These are phyloP conservation scores for Jordanella pulchra DNA, from an alignment of 2,797 vertebrate genomes.

Conservation along the genomic window DNA sequence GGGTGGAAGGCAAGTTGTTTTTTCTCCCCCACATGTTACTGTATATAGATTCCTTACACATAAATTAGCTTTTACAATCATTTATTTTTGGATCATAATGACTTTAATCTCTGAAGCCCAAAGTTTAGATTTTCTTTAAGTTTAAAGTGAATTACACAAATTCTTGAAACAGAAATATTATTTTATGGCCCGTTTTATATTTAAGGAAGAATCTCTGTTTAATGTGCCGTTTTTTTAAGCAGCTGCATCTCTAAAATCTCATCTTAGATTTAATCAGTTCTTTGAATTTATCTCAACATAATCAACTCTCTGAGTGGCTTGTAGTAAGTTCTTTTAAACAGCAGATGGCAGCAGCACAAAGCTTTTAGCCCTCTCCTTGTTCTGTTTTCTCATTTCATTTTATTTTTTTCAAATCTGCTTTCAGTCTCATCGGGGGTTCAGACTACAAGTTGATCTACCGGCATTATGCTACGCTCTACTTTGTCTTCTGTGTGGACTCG, in stretches of 20 bases:
- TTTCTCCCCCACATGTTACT: too few relatives aligned
- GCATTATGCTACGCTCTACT: slow-evolving; percentile 97
- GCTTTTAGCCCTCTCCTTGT: background rate
- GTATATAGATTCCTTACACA: too few relatives aligned
- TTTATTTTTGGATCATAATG: too few relatives aligned
- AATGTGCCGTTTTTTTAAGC: background rate
- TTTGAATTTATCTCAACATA: background rate
- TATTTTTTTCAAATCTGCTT: slow-evolving; percentile 6
- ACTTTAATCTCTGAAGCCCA: too few relatives aligned
- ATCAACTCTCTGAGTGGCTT: background rate
- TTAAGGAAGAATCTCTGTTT: background rate
- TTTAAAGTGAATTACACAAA: too few relatives aligned
- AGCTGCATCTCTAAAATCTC: background rate
- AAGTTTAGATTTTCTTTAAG: too few relatives aligned
- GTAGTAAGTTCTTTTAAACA: background rate
- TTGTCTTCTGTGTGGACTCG: slow-evolving; percentile 98
- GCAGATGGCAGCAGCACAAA: slow-evolving; percentile 18
- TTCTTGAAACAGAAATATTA: too few relatives aligned
- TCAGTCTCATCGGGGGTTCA: slow-evolving; percentile 90
- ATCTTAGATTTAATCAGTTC: background rate
- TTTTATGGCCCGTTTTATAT: background rate
- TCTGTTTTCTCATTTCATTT: background rate
- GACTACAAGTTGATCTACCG: slow-evolving; percentile 98
- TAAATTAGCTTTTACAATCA: too few relatives aligned
- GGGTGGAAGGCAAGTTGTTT: slow-evolving; percentile 85